Evolutionary conservation across 2,113 vertebrate species (phyloP), one percentile per base, ranked within the genome.

Genomic region (Syrrhaptes paradoxus): DNA sequence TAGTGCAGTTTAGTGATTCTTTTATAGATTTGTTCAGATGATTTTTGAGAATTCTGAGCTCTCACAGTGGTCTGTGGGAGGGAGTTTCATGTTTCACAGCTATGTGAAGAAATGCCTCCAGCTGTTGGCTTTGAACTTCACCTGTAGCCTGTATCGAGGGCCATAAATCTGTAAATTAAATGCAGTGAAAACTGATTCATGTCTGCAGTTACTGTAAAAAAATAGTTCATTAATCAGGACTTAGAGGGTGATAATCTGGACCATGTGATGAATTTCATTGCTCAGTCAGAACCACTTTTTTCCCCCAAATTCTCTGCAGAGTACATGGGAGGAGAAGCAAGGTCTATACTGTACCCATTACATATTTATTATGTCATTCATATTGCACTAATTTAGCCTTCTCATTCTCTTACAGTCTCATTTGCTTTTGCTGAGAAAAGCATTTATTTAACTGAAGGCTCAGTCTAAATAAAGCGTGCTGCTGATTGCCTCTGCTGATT

Each of bases 361-460:
- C 82, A 90, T 95, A 96, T 94, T 93, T 96, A 97, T 96, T 93
- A 95, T 96, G 72, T 94, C 87, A 95, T 91, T 94, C 90, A 83
- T 91, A 86, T 74, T 94, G 82, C 74, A 74, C 90, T 91, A 51
- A 94, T 96, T 94, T 95, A 85, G 87, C 49, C 82, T 86, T 88
- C 90, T 94, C 55, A 2, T 87, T 86, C 85, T 91, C 87, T 90
- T 94, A 86, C 63, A 85, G 87, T 90, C 87, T 93, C 91, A 95
- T 96, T 96, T 95, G 91, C 87, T 96, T 96, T 95, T 96, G 94
- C 96, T 96, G 95, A 96, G 94, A 85, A 95, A 96, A 95, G 96
- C 95, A 87, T 97, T 96, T 97, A 83, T 95, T 96, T 94, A 96
- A 97, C 94, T 91, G 92, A 95, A 94, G 82, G 85, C 85, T 92